A percentile compares a stretch with the other conserved stretches of the same genome.
These are phyloP conservation scores for Siderastrea radians DNA, from an alignment of 92 coral and sea anemone genomes.

Conservation along the genomic window DNA sequence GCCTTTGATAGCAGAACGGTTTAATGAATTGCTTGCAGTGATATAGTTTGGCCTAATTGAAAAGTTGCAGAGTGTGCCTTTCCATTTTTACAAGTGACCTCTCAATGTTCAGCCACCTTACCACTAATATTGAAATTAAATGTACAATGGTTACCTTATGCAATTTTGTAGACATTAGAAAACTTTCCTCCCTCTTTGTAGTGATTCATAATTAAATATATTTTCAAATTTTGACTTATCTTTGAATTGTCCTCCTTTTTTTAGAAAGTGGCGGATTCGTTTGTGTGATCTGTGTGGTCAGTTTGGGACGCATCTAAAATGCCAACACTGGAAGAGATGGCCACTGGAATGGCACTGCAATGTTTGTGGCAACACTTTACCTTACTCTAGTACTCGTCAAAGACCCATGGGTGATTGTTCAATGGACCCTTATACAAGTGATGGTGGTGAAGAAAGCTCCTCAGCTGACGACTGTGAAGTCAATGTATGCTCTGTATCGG, in stretches of 20 bases:
- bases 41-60: too few relatives aligned
- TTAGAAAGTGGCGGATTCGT: conserved; percentile 82
- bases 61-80: too few relatives aligned
- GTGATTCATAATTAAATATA: too few relatives aligned
- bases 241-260: not conserved
- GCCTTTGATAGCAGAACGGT: too few relatives aligned
- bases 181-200: not conserved
- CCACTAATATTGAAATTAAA: not conserved
- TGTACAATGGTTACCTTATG: not conserved
- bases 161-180: too few relatives aligned
- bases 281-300: conserved; percentile 90
- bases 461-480: conserved; percentile 30
- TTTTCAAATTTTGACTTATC: not conserved
- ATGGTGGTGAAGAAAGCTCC: conserved; percentile 16
- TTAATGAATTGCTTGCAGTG: too few relatives aligned
- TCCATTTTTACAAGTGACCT: too few relatives aligned
- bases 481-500: conserved; percentile 48
- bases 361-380: conserved; percentile 54
- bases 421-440: conserved; percentile 8
- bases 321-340: conserved; percentile 78
- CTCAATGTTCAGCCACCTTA: too few relatives aligned
- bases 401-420: conserved; percentile 48
- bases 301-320: conserved; percentile 85
- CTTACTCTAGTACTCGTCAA: conserved; percentile 11
- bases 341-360: conserved; percentile 78